Percentiles rank a stretch among this genome's conserved stretches.
Evolutionary conservation across 2,113 vertebrate genomes (phyloP).

Genomic region (Xyrauchen texanus): DNA sequence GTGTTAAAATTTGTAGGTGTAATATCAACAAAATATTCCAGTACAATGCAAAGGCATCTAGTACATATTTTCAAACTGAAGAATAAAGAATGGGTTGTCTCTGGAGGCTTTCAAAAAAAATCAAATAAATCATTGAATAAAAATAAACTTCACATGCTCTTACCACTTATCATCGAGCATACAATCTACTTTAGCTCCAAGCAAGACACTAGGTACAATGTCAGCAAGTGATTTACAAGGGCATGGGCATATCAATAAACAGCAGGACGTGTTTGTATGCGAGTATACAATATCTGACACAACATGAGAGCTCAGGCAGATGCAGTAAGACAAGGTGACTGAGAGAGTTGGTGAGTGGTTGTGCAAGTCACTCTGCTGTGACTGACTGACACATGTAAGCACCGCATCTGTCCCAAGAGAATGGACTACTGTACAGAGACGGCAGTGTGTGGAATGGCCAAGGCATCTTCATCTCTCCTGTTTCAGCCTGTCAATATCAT

Average conservation of each 20-base stretch:
- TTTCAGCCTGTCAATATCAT: constrained; percentile 68
- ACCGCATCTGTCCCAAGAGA: constrained; percentile 22
- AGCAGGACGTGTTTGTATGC: constrained; percentile 17
- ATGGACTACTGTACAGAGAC: constrained; percentile 35
- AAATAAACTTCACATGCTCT: background rate
- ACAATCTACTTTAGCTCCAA: constrained; percentile 17
- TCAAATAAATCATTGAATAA: too few species aligned
- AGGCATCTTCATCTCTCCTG: constrained; percentile 66
- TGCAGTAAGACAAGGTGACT: constrained; percentile 8
- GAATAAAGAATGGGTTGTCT: too few species aligned
- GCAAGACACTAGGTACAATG: constrained; percentile 1
- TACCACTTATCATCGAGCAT: background rate
- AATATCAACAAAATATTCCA: too few species aligned
- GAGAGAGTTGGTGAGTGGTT: constrained; percentile 2
- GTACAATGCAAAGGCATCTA: too few species aligned
- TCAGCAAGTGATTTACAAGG: constrained; percentile 33
- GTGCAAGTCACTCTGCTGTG: constrained; percentile 18
- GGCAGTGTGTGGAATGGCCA: constrained; percentile 65
- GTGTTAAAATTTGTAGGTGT: too few species aligned
- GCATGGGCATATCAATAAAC: constrained; percentile 18
- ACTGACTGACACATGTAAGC: constrained; percentile 31
- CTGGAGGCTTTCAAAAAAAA: too few species aligned
- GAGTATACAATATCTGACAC: constrained; percentile 11
- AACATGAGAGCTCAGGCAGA: constrained; percentile 27
- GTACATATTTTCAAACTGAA: too few species aligned